Percentiles rank a stretch among this genome's conserved stretches.
Evolutionary conservation across 1,140 invertebrate species (phyloP).

Genomic region (Saccostrea echinata): DNA sequence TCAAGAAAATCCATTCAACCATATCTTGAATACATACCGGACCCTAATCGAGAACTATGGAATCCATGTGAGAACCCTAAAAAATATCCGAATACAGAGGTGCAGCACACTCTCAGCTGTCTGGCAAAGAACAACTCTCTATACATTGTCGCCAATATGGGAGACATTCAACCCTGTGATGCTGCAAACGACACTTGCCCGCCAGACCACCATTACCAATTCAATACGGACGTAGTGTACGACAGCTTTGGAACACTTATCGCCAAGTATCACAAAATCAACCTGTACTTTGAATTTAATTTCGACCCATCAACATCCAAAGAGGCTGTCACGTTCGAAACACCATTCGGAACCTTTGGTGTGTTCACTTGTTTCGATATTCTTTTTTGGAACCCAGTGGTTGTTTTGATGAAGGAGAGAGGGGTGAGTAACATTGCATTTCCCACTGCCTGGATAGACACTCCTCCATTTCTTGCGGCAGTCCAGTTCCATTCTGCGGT

Average conservation of each 20-base stretch:
- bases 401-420: slow-evolving; percentile 80
- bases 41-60: slow-evolving; percentile 61
- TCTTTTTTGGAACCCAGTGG: slow-evolving; percentile 84
- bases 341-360: slow-evolving; percentile 91
- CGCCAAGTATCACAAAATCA: slow-evolving; percentile 87
- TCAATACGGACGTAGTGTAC: slow-evolving; percentile 90
- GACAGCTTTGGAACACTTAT: slow-evolving; percentile 83
- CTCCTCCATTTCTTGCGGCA: slow-evolving; percentile 85
- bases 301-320: slow-evolving; percentile 82
- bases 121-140: slow-evolving; percentile 81
- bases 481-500: slow-evolving; percentile 82
- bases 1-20: slow-evolving; percentile 49
- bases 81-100: slow-evolving; percentile 51
- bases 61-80: slow-evolving; percentile 64
- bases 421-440: slow-evolving; percentile 86
- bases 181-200: slow-evolving; percentile 80
- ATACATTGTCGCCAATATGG: slow-evolving; percentile 88
- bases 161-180: slow-evolving; percentile 84
- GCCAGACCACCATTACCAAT: slow-evolving; percentile 81
- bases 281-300: slow-evolving; percentile 81
- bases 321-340: slow-evolving; percentile 78
- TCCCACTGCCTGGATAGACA: slow-evolving; percentile 87
- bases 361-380: slow-evolving; percentile 89
- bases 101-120: slow-evolving; percentile 81
- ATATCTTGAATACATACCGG: slow-evolving; percentile 73